Percentiles rank a stretch among this genome's conserved stretches.
Evolutionary conservation across 2,113 vertebrate genomes (phyloP).

Genomic region (Lagopus leucura): DNA sequence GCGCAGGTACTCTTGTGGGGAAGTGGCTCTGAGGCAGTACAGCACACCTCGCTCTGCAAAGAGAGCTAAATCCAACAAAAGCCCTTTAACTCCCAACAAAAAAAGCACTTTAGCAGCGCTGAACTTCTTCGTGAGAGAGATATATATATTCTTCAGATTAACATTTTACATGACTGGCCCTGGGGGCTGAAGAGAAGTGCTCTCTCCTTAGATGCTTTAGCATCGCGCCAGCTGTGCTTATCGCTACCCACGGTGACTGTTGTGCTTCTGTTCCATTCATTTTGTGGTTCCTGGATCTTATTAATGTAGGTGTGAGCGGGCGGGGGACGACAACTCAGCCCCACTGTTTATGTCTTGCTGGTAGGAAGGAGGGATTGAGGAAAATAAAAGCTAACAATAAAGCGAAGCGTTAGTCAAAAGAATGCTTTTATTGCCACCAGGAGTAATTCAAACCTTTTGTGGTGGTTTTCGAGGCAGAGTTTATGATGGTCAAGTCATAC

Average conservation of each 20-base stretch:
- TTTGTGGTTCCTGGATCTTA: slow-evolving; percentile 43
- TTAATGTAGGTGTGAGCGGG: slow-evolving; percentile 51
- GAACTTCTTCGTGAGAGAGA: not conserved
- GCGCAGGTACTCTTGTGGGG: not conserved
- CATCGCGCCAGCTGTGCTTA: not conserved
- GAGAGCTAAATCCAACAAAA: not conserved
- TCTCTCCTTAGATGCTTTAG: not conserved
- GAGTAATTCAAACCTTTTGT: slow-evolving; percentile 78
- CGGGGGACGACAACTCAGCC: slow-evolving; percentile 9
- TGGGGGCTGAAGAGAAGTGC: not conserved
- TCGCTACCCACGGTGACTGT: not conserved
- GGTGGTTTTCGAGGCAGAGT: slow-evolving; percentile 68
- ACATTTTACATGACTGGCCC: not conserved
- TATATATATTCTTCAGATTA: not conserved
- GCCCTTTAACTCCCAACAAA: not conserved
- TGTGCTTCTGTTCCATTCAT: slow-evolving; percentile 23
- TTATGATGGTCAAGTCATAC: slow-evolving; percentile 64
- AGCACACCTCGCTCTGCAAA: not conserved
- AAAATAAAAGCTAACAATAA: slow-evolving; percentile 71
- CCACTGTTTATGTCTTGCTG: slow-evolving; percentile 54
- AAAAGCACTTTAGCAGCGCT: not conserved
- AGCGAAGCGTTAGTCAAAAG: slow-evolving; percentile 67
- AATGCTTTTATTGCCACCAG: slow-evolving; percentile 74
- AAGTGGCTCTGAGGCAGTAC: not conserved
- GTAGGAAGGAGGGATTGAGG: not conserved